These are phyloP conservation scores for Nephrocerus scutellatus DNA, from an alignment of 2,888 invertebrate species.

Conservation along the genomic window DNA sequence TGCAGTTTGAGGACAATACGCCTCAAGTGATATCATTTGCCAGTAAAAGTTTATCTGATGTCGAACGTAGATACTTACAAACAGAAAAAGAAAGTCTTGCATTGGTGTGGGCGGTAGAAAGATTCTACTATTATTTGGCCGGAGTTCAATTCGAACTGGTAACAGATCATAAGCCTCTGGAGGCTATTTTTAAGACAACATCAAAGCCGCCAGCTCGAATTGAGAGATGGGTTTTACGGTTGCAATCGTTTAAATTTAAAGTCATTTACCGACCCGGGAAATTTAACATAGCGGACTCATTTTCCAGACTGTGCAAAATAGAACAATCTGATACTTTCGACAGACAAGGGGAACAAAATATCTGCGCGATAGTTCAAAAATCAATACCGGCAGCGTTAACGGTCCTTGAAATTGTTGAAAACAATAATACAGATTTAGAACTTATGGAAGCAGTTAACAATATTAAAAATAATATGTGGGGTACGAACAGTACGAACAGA, in stretches of 20 bases:
- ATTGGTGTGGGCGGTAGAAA: slow-evolving; percentile 19
- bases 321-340: slow-evolving; percentile 8
- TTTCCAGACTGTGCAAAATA: slow-evolving; percentile 9
- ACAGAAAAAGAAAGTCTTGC: slow-evolving; percentile 22
- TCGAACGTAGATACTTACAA: slow-evolving; percentile 19
- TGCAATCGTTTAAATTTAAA: slow-evolving; percentile 11
- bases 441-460: slow-evolving; percentile 8
- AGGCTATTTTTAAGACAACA: slow-evolving; percentile 16
- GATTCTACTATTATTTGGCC: slow-evolving; percentile 20
- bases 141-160: slow-evolving; percentile 19
- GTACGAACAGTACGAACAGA: slow-evolving; percentile 7
- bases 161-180: slow-evolving; percentile 18
- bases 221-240: slow-evolving; percentile 9
- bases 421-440: slow-evolving; percentile 11
- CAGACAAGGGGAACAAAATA: slow-evolving; percentile 7
- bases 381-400: slow-evolving; percentile 10
- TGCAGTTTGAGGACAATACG: slow-evolving; percentile 22
- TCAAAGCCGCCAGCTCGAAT: slow-evolving; percentile 16
- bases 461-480: slow-evolving; percentile 10
- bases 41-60: slow-evolving; percentile 21
- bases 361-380: slow-evolving; percentile 12
- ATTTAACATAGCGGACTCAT: slow-evolving; percentile 7
- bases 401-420: slow-evolving; percentile 12
- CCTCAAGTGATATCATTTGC: slow-evolving; percentile 20
- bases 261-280: slow-evolving; percentile 1